Evolutionary conservation across 2,888 invertebrate genomes (phyloP), one percentile per base, ranked within the genome.

Genomic region (Cryptocephalus moraei): DNA sequence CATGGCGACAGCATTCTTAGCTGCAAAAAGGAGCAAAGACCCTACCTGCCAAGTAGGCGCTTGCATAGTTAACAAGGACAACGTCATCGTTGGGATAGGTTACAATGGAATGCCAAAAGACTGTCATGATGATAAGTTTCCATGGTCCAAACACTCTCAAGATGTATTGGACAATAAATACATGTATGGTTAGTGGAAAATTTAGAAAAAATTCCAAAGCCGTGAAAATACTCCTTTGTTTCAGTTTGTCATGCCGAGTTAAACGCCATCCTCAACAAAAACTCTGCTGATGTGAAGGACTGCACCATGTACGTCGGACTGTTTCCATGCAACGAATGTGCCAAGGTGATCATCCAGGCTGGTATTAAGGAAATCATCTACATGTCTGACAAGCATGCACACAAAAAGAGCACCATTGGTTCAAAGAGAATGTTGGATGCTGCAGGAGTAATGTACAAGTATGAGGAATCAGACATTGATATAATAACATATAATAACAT

Each of bases 321-420:
- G 12, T 97, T 96, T 68, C 97, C 97, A 0, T 99, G 97, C 69
- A 95, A 96, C 65, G 95, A 96, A 69, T 99, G 97, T 73, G 91
- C 96, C 0, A 99, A 99, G 70, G 75, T 95, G 33, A 91, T 99
- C 33, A 92, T 97, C 57, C 97, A 99, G 65, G 84, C 92, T 1
- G 90, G 94, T 1, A 91, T 96, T 33, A 80, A 71, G 43, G 79
- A 83, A 63, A 78, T 92, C 2, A 69, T 85, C 9, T 95, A 87
- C 65, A 73, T 91, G 62, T 88, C 87, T 0, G 90, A 94, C 67
- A 91, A 92, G 64, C 79, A 91, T 67, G 73, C 75, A 0, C 69
- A 82, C 4, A 87, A 86, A 62, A 65, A 73, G 0, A 73, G 71
- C 45, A 86, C 85, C 39, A 72, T 75, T 41, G 94, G 93, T 4